Evolutionary conservation across 2,113 vertebrate species (phyloP), one percentile per base, ranked within the genome.

Genomic region (Phyllostomus discolor): DNA sequence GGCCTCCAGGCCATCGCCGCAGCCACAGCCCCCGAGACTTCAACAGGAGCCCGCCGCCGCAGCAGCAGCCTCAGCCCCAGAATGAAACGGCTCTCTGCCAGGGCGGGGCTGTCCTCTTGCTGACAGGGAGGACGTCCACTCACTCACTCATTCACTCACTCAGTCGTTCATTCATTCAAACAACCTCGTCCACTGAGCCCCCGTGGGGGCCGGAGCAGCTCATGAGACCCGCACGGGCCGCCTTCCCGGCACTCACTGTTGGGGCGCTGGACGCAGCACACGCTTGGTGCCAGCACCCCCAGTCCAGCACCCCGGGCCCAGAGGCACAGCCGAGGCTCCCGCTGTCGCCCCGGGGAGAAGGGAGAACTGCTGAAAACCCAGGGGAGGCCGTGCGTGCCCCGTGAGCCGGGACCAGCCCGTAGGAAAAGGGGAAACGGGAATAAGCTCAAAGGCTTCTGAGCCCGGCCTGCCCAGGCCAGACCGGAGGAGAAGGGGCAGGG

Each of bases 41-140:
- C n/a, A 24, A 11, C 2, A 1, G 20, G 2, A 75, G 17, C 24
- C 8, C 1, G 0, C 19, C 26, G 0, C 19, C 26, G 10, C 62
- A 64, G 62, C 62, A 31, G 62, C 62, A 43, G 33, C 19, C 59
- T 87, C 38, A 3, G 4, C n/a, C 48, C 67, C 38, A 5, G 94
- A 38, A 12, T 26, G 10, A 22, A 66, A 38, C 22, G 5, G 54
- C n/a, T 38, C 41, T 46, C 41, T 0, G 0, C 84, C 33, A 3
- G 3, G 0, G 1, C 28, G 7, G 6, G n/a, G 26, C 31, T 66
- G 24, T 8, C 38, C 59, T 69, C 54, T 46, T 11, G 48, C 24
- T 7, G 26, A n/a, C 26, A 10, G 3, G 17, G 26, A 66, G 50
- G 38, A 7, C 2, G 1, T 28, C 41, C 69, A 62, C 11, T 59